phyloP scores from a whole-genome alignment of 2,113 vertebrate genomes.

The Sinocyclocheilus anophthalmus region DNA sequence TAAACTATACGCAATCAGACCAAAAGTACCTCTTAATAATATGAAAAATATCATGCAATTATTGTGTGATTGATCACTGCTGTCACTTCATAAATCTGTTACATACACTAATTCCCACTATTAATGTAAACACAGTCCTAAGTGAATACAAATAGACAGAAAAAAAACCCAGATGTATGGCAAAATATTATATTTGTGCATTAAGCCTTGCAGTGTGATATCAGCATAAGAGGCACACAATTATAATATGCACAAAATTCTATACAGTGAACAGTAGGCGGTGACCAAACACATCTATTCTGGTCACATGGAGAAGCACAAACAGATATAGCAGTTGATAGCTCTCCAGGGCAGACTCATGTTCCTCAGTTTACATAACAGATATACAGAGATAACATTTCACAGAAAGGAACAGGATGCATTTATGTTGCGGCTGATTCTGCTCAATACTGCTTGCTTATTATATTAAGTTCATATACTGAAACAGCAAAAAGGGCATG shows the following conservation, averaged over 20 bases:
- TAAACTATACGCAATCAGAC: neutral
- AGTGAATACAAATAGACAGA: neutral
- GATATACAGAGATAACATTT: slow-evolving; percentile 31
- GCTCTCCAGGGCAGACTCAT: slow-evolving; percentile 20
- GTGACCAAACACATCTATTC: slow-evolving; percentile 22
- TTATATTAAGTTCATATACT: neutral
- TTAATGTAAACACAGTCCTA: neutral
- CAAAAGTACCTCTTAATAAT: neutral
- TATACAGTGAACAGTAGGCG: neutral
- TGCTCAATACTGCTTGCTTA: slow-evolving; percentile 4
- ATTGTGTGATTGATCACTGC: neutral
- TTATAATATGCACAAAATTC: neutral
- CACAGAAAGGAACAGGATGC: slow-evolving; percentile 15
- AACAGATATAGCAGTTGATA: slow-evolving; percentile 29
- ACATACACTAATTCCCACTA: neutral
- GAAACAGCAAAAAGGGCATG: neutral
- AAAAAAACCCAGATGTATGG: rapidly evolving
- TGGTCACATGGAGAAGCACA: slow-evolving; percentile 21
- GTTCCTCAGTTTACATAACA: slow-evolving; percentile 31
- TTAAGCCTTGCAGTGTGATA: neutral
- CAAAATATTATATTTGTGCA: neutral
- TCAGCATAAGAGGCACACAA: neutral
- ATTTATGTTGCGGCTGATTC: neutral
- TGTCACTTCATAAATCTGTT: neutral
- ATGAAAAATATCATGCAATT: neutral